Evolutionary conservation across 2,888 invertebrate species (phyloP).

Genomic region (Dynastes hyllus): DNA sequence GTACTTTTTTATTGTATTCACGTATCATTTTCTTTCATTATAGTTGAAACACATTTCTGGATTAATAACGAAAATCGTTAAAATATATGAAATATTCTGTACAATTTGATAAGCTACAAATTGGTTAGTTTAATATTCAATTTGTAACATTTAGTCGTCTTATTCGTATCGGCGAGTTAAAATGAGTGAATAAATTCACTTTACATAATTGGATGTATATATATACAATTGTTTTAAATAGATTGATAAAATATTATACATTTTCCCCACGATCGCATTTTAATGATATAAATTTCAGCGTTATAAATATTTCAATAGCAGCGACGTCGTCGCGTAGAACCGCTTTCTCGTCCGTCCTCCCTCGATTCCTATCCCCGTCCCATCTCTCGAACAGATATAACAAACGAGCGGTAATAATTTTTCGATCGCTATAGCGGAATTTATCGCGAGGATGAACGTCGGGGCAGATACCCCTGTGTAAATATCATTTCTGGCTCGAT

Average conservation of each 20-base stretch:
- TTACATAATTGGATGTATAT: constrained; percentile 7
- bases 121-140: too few relatives aligned
- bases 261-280: constrained; percentile 17
- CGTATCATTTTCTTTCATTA: too few relatives aligned
- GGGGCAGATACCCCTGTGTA: constrained; percentile 41
- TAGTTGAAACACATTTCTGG: too few relatives aligned
- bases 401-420: constrained; percentile 46
- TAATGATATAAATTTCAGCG: constrained; percentile 16
- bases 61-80: too few relatives aligned
- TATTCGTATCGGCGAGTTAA: too few relatives aligned
- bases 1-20: too few relatives aligned
- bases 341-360: constrained; percentile 31
- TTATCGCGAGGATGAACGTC: constrained; percentile 41
- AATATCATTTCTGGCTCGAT: constrained; percentile 41
- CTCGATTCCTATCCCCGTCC: constrained; percentile 27
- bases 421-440: constrained; percentile 35
- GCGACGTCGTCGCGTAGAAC: constrained; percentile 1
- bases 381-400: constrained; percentile 35
- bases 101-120: too few relatives aligned
- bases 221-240: background rate
- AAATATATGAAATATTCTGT: too few relatives aligned
- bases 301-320: constrained; percentile 42
- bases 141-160: too few relatives aligned
- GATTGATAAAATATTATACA: constrained; percentile 19
- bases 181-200: too few relatives aligned